These are phyloP conservation scores for Ctenosaura bakeri DNA, from an alignment of 2,797 vertebrate genomes.

Conservation along the genomic window DNA sequence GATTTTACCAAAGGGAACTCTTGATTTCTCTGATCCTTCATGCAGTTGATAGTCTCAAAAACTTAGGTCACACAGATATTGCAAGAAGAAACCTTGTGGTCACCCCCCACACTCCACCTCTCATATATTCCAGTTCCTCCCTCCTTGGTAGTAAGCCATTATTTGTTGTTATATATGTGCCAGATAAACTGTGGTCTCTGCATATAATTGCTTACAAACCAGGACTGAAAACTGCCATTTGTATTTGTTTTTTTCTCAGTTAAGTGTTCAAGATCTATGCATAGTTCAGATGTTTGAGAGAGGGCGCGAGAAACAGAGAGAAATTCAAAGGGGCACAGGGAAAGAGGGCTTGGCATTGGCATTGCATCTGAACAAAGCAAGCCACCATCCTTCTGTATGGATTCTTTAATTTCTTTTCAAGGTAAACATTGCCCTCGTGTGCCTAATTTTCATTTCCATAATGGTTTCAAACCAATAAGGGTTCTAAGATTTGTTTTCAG, in stretches of 20 bases:
- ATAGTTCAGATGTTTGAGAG: not conserved
- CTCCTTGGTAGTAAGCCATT: not conserved
- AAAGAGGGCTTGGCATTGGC: too few species aligned
- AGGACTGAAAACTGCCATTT: not conserved
- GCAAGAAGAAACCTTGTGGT: not conserved
- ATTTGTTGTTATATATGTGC: not conserved
- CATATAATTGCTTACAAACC: not conserved
- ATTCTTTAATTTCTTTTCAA: not conserved
- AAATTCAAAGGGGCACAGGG: too few species aligned
- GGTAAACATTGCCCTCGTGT: not conserved
- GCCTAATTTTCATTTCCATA: constrained; percentile 3
- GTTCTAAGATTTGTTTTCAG: not conserved
- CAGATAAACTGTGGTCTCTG: not conserved
- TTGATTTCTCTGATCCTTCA: not conserved
- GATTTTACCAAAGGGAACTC: not conserved
- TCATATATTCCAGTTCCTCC: not conserved
- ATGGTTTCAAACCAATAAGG: not conserved
- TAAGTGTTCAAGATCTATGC: not conserved
- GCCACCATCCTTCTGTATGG: not conserved
- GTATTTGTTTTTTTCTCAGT: not conserved
- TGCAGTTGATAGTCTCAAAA: too few species aligned
- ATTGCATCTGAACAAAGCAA: not conserved
- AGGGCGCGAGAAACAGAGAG: not conserved
- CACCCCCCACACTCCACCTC: too few species aligned
- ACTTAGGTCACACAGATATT: not conserved